Base-by-base conservation (phyloP, 1,140 invertebrate genomes). In the Eriosoma lanigerum region DNA sequence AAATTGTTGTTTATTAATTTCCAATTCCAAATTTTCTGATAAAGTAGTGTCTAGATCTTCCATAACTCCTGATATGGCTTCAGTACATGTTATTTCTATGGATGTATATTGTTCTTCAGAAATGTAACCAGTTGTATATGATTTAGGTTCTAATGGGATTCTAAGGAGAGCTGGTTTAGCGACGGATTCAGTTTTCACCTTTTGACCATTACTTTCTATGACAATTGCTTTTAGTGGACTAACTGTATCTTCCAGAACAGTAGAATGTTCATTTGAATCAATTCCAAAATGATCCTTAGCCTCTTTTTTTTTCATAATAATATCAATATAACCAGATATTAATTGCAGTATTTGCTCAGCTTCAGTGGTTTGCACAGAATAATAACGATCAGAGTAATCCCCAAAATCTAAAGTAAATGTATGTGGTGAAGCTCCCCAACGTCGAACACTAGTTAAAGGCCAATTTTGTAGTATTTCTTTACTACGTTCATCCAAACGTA, bases 391-490 rank as follows among this genome's bases (percentile, higher is more conserved):
- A 44, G 96, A 96, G 86, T 99, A 99, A 85, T 99, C 98, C 0
- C 98, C 98, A 88, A 99, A 99, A 88, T 99, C 98, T 58, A 99
- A 88, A 0, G 97, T 99, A 85, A 99, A 99, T 29, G 96, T 98
- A 85, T 98, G 98, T 1, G 96, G 95, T 32, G 96, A 97, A 66
- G 97, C 96, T 68, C 97, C 97, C 97, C 97, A 99, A 80, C 97
- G 89, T 81, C 95, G 89, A 0, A 99, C 97, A 10, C 95, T 98
- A 56, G 96, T 99, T 82, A 98, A 89, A 2, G 95, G 97, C 97
- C 97, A 99, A 8, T 93, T 94, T 86, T 95, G 92, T 82, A 96
- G 84, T 82, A 94, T 95, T 89, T 98, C 96, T 87, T 99, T 99
- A 26, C 97, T 98, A 85, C 93, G 94, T 86, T 98, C 97, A 87